Evolutionary conservation across 2,113 vertebrate genomes (phyloP), one percentile per base, ranked within the genome.

Genomic region (Sialia sialis): DNA sequence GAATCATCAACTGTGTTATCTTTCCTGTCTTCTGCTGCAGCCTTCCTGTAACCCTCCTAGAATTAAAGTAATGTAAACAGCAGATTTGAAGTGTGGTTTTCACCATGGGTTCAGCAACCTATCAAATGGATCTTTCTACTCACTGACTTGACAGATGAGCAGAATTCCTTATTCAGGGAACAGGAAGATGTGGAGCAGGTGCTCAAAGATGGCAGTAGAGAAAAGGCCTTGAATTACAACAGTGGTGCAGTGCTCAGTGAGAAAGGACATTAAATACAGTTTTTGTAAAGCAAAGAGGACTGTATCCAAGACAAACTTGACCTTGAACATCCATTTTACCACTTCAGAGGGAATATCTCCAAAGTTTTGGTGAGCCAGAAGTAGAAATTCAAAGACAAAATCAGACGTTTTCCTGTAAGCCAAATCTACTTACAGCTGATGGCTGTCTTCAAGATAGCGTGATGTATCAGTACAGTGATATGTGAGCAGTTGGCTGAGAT

Each of bases 1-100:
- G 82, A 93, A 80, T 83, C 7, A 4, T 87, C 85, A 73, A 12
- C 54, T 77, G 59, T 68, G 73, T 75, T 95, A 80, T 68, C 87
- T 80, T 80, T 87, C 67, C 75, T 77, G 75, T 74, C 81, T 94
- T 95, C 81, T 87, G 82, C 88, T 60, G 62, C 54, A 90, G 82
- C 54, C 34, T 85, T 93, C 52, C 81, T 80, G 49, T 66, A 91
- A 75, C 69, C 54, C 41, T 84, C 30, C 76, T 41, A 69, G 74
- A 74, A 80, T 48, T 55, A 16, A 84, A 84, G 55, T 30, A 21
- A 43, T 19, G 30, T 66, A 69, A 93, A 77, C 41, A 69, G 66
- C 49, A 89, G 73, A 60, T 64, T 30, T 79, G 17, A 87, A 75
- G 38, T 34, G n/a, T 5, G 3, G 11, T 34, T 91, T 89, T 69